Evolutionary conservation across 2,113 vertebrate species (phyloP), one percentile per base, ranked within the genome.

Genomic region (Hemicordylus capensis): DNA sequence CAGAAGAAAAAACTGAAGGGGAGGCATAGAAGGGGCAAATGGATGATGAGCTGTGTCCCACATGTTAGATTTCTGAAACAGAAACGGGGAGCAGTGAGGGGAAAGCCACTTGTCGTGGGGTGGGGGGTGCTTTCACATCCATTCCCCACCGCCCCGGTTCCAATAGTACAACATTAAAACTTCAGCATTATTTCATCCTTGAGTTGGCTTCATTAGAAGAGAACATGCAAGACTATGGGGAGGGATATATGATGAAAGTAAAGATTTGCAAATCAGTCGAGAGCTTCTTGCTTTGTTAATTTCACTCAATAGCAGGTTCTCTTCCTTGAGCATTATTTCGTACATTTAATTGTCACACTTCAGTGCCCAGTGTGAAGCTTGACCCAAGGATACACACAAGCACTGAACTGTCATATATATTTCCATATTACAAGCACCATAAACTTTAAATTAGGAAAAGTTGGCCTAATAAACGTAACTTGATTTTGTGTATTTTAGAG

Each of bases 401-500:
- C 90, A 88, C 92, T 93, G 91, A 91, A 92, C 95, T 94, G 94
- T 95, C 34, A n/a, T 14, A 95, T 94, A 84, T 91, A 94, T 96
- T 91, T 94, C 92, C 88, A 90, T 90, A 93, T 95, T 95, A 91
- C 93, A 96, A 94, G 95, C 91, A 90, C 92, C 96, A 96, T 96
- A 96, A 96, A 96, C 91, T 56, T 89, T 94, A 95, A 96, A 93
- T 94, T 94, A 95, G 81, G 86, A 92, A 94, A 93, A 88, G 58
- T 77, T 4, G 74, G 90, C 86, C 87, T 89, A 88, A 92, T 85
- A 81, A 78, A 85, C 85, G 91, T 83, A 94, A 94, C 93, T 87
- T 95, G 80, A 61, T 89, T 76, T 91, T 6, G 0, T 87, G 44
- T 87, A 81, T 89, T 93, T 94, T 87, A 83, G n/a, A 20, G 86